phyloP scores from a whole-genome alignment of 2,113 vertebrate genomes.

The Dascyllus trimaculatus region DNA sequence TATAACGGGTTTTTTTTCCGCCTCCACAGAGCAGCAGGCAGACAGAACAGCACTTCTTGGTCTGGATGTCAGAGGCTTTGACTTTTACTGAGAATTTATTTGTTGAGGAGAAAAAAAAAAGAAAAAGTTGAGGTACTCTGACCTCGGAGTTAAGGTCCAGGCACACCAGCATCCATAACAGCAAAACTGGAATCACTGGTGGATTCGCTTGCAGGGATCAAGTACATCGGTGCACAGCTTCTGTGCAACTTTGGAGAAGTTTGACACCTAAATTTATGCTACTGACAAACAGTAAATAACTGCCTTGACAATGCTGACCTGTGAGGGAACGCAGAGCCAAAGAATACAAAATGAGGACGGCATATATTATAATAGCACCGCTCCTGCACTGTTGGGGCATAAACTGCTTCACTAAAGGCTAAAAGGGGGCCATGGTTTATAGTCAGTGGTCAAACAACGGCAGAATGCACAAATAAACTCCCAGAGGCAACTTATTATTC shows the following conservation, averaged over 20 bases:
- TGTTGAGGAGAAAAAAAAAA: not conserved
- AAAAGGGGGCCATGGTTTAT: not conserved
- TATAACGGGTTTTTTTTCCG: not conserved
- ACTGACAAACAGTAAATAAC: constrained; percentile 3
- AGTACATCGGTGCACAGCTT: not conserved
- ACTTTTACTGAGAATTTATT: constrained; percentile 11
- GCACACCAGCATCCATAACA: not conserved
- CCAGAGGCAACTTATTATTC: not conserved
- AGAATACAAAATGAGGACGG: not conserved
- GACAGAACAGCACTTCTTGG: not conserved
- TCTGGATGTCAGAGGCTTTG: constrained; percentile 15
- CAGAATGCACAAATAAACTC: not conserved
- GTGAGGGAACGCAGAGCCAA: not conserved
- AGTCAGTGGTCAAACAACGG: not conserved
- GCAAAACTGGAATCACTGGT: not conserved
- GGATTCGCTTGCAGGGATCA: not conserved
- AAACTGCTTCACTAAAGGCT: not conserved
- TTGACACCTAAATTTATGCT: not conserved
- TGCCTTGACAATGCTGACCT: not conserved
- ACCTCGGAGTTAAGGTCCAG: not conserved
- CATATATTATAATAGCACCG: not conserved
- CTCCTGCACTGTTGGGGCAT: not conserved
- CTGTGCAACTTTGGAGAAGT: not conserved
- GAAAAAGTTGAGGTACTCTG: not conserved
- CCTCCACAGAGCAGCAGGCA: not conserved